These are phyloP conservation scores for Hemicordylus capensis DNA, from an alignment of 2,113 vertebrate genomes.

Conservation along the genomic window DNA sequence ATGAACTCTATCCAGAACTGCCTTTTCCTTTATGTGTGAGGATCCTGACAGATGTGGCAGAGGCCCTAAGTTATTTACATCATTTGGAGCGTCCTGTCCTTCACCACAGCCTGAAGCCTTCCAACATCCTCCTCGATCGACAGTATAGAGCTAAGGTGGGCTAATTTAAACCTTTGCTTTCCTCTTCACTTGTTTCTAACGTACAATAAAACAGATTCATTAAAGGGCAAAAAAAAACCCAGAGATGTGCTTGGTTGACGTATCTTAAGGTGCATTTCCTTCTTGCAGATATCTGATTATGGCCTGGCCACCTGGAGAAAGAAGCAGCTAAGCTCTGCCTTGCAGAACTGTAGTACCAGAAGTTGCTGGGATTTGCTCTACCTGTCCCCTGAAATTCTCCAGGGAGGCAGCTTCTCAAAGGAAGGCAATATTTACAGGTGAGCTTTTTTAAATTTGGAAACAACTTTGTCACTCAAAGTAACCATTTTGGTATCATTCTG, in stretches of 20 bases:
- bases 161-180: neutral
- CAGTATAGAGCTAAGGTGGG: conserved; percentile 77
- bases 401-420: conserved; percentile 52
- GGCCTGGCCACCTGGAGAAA: conserved; percentile 55
- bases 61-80: conserved; percentile 74
- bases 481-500: neutral
- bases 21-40: conserved; percentile 63
- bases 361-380: conserved; percentile 59
- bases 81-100: conserved; percentile 44
- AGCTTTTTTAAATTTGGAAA: conserved; percentile 10
- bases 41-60: conserved; percentile 71
- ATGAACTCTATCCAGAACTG: conserved; percentile 66
- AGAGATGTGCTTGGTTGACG: too few species aligned
- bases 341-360: conserved; percentile 36
- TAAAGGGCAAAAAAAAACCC: too few species aligned
- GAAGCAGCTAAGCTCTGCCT: conserved; percentile 30
- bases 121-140: conserved; percentile 74
- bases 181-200: neutral
- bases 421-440: conserved; percentile 73
- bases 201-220: neutral
- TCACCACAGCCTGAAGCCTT: conserved; percentile 73
- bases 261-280: neutral
- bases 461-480: neutral
- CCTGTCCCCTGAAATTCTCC: conserved; percentile 64
- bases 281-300: conserved; percentile 62